These are phyloP conservation scores for Zaprionus nigranus DNA, from an alignment of 1,140 invertebrate genomes.

Conservation along the genomic window DNA sequence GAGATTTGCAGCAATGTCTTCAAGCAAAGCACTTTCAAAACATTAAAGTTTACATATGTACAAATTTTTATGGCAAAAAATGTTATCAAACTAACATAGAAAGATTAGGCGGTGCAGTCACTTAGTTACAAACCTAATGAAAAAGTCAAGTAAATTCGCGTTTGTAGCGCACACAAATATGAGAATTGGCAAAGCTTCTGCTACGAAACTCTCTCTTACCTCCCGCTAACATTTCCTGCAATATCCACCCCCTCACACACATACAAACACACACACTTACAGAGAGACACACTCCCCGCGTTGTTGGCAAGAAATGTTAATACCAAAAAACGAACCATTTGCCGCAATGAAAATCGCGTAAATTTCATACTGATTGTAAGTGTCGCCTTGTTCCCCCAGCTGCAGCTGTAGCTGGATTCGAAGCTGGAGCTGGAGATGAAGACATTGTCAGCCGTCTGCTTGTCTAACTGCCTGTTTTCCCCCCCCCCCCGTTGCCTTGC, in stretches of 20 bases:
- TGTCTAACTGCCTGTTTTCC: slow-evolving; percentile 36
- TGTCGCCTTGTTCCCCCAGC: slow-evolving; percentile 66
- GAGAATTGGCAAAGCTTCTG: slow-evolving; percentile 72
- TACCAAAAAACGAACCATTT: slow-evolving; percentile 80
- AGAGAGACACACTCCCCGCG: background rate
- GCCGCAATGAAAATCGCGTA: slow-evolving; percentile 81
- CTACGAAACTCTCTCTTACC: slow-evolving; percentile 17
- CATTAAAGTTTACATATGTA: too few species aligned
- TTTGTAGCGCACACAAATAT: slow-evolving; percentile 40
- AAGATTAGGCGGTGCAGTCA: too few species aligned
- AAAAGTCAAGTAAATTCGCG: background rate
- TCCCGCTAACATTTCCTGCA: slow-evolving; percentile 41
- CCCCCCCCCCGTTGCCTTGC: background rate
- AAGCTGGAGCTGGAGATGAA: slow-evolving; percentile 27
- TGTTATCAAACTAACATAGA: too few species aligned
- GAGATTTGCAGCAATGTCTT: background rate
- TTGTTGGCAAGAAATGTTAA: slow-evolving; percentile 73
- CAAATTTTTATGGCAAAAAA: too few species aligned
- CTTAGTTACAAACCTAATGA: background rate
- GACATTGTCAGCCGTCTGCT: slow-evolving; percentile 56
- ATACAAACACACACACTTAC: slow-evolving; percentile 3
- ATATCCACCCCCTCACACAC: background rate
- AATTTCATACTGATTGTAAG: slow-evolving; percentile 81
- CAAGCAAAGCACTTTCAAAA: background rate
- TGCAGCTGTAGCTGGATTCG: slow-evolving; percentile 13